Percentiles rank a stretch among this genome's conserved stretches.
Conservation (phyloP, 2,113 vertebrate genomes). For the Rhizomys pruinosus region DNA sequence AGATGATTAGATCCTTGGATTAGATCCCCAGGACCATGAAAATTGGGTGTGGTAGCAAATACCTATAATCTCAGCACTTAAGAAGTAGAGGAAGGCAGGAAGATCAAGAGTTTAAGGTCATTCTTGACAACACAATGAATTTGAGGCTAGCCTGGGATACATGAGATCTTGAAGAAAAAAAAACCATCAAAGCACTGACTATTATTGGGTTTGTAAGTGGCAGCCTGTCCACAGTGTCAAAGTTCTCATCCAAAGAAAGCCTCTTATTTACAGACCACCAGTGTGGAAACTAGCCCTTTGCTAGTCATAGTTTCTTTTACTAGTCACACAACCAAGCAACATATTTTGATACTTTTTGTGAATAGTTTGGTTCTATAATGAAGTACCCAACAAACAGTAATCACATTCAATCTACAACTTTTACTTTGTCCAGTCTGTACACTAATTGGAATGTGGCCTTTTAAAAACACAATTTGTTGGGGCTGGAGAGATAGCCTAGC, state of each 20-base stretch:
- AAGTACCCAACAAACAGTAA: not conserved
- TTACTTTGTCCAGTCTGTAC: not conserved
- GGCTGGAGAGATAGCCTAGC: too few relatives aligned
- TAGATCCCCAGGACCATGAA: not conserved
- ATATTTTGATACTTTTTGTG: not conserved
- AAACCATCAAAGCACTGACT: not conserved
- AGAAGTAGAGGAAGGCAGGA: not conserved
- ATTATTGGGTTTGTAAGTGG: not conserved
- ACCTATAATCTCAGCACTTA: not conserved
- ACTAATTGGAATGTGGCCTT: slow-evolving; percentile 34
- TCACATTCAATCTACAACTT: not conserved
- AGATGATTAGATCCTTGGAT: too few relatives aligned
- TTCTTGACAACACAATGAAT: not conserved
- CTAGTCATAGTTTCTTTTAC: not conserved
- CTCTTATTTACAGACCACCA: not conserved
- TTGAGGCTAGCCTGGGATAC: not conserved
- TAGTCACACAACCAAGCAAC: not conserved
- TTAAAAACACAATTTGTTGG: slow-evolving; percentile 7
- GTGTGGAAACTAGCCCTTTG: not conserved
- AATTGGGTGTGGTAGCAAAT: not conserved
- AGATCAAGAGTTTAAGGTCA: too few relatives aligned
- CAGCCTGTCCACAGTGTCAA: not conserved
- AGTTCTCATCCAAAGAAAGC: not conserved
- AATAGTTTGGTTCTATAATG: not conserved
- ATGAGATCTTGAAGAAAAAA: not conserved